Evolutionary conservation across 2,113 vertebrate species (phyloP).

Genomic region (Pseudolaguvia tuberculata): DNA sequence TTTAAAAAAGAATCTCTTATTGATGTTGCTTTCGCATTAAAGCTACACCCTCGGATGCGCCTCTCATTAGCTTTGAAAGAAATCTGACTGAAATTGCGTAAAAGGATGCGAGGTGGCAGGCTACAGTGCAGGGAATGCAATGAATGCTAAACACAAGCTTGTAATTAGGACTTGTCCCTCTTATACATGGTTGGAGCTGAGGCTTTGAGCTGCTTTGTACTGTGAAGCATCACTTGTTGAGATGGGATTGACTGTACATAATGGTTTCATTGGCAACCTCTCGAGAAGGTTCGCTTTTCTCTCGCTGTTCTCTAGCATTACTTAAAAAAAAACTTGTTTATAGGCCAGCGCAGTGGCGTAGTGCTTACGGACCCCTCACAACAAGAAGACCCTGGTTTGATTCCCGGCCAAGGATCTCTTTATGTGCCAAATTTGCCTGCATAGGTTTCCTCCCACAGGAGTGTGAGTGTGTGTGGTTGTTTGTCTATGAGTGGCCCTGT

Average conservation of each 20-base stretch:
- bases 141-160: constrained; percentile 22
- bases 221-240: constrained; percentile 13
- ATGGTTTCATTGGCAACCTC: constrained; percentile 19
- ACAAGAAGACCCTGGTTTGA: no score
- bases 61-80: constrained; percentile 20
- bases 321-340: not conserved
- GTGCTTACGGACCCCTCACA: no score
- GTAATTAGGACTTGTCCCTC: constrained; percentile 41
- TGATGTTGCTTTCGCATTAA: constrained; percentile 4
- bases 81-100: constrained; percentile 33
- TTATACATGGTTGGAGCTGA: not conserved
- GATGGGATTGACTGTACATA: constrained; percentile 13
- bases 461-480: no score
- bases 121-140: constrained; percentile 16
- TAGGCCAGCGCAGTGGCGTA: no score
- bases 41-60: constrained; percentile 19
- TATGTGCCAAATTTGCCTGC: no score
- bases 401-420: no score
- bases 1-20: not conserved
- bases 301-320: not conserved
- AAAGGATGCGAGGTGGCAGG: constrained; percentile 8
- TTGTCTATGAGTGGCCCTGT: no score
- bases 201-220: constrained; percentile 20
- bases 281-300: constrained; percentile 9
- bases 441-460: no score